A percentile compares a stretch with the other conserved stretches of the same genome.
phyloP scores from a whole-genome alignment of 1,140 invertebrate species.

The Drosophila seguyi region DNA sequence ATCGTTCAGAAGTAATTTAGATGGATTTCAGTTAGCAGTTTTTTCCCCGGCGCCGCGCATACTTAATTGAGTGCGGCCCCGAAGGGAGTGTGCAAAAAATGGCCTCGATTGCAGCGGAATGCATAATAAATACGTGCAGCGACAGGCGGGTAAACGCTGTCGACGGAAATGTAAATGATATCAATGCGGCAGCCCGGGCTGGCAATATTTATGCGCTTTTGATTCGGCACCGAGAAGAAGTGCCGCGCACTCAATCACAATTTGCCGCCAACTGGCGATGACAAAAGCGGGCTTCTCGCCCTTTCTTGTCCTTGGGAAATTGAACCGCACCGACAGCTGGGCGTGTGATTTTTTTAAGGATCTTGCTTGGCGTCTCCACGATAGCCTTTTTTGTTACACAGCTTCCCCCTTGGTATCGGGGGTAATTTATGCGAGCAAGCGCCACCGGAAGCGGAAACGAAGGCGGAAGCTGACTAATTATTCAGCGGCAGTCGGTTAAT shows the following conservation, averaged over 20 bases:
- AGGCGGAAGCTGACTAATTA: constrained; percentile 59
- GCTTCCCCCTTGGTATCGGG: constrained; percentile 12
- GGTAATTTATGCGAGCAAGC: constrained; percentile 54
- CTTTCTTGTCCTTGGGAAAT: constrained; percentile 20
- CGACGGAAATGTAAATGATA: constrained; percentile 61
- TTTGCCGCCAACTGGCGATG: constrained; percentile 36
- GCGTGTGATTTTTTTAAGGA: constrained; percentile 21
- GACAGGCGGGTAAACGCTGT: constrained; percentile 57
- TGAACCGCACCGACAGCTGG: constrained; percentile 39
- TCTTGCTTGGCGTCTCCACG: neutral
- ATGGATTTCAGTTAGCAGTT: constrained; percentile 49
- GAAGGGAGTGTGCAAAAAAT: constrained; percentile 8
- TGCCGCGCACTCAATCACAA: constrained; percentile 9
- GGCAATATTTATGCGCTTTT: constrained; percentile 63
- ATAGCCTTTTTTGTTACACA: neutral
- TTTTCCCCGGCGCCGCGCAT: constrained; percentile 22
- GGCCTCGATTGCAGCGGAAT: constrained; percentile 34
- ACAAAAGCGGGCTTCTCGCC: constrained; percentile 18
- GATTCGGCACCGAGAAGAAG: constrained; percentile 26
- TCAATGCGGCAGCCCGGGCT: constrained; percentile 39
- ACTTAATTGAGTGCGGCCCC: constrained; percentile 3
- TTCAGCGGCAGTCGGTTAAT: constrained; percentile 47
- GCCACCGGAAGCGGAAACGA: constrained; percentile 47
- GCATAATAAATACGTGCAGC: constrained; percentile 47
- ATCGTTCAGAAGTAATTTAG: constrained; percentile 59